phyloP scores from a whole-genome alignment of 2,888 invertebrate species.

The Eudemis profundana region DNA sequence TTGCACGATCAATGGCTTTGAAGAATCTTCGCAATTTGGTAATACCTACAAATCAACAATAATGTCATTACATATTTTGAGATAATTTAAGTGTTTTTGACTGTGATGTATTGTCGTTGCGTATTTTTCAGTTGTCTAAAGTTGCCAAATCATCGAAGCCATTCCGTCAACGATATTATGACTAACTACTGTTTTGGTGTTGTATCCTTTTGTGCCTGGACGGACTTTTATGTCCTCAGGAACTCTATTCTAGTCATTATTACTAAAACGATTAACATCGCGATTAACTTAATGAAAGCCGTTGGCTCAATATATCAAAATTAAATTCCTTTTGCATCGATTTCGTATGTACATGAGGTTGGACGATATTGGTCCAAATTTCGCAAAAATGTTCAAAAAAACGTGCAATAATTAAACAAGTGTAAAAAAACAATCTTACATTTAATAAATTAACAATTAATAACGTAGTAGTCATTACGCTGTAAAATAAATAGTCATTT shows the following conservation, averaged over 20 bases:
- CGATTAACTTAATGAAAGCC: constrained; percentile 29
- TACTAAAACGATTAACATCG: constrained; percentile 36
- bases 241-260: constrained; percentile 67
- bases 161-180: constrained; percentile 58
- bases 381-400: constrained; percentile 5
- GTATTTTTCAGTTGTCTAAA: background rate
- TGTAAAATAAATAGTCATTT: background rate
- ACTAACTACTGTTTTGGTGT: constrained; percentile 84
- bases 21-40: constrained; percentile 49
- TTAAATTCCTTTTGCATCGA: constrained; percentile 79
- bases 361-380: constrained; percentile 41
- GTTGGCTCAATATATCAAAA: constrained; percentile 51
- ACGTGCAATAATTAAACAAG: constrained; percentile 36
- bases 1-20: constrained; percentile 54
- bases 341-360: constrained; percentile 61
- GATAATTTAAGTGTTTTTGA: no score
- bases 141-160: constrained; percentile 59
- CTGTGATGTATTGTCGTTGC: background rate
- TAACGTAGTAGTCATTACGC: background rate
- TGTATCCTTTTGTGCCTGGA: constrained; percentile 81
- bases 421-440: constrained; percentile 2
- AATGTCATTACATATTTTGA: background rate
- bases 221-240: constrained; percentile 80
- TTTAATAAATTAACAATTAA: background rate
- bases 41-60: background rate